A percentile compares a stretch with the other conserved stretches of the same genome.
phyloP scores from a whole-genome alignment of 1,140 invertebrate species.

The Lepidurus packardi region DNA sequence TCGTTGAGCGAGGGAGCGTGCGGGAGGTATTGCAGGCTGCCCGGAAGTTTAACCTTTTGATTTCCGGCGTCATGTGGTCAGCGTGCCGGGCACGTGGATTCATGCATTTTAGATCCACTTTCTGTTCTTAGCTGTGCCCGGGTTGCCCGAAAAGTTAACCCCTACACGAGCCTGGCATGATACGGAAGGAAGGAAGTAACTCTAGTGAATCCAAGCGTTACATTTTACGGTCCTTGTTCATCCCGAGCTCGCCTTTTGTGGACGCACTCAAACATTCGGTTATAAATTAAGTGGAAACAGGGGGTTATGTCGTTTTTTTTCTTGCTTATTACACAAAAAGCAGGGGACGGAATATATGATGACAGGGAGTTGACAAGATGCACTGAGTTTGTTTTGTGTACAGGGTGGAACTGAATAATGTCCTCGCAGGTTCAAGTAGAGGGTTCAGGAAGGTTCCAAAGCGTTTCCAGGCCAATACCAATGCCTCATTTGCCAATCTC shows the following conservation, averaged over 20 bases:
- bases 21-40: constrained; percentile 28
- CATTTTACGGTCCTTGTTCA: background rate
- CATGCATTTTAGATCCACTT: constrained; percentile 16
- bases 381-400: background rate
- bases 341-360: background rate
- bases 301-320: background rate
- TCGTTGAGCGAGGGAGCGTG: constrained; percentile 10
- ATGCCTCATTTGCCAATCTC: constrained; percentile 6
- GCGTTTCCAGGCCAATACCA: background rate
- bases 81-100: constrained; percentile 16
- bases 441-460: background rate
- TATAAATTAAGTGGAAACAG: background rate
- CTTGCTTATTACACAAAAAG: background rate
- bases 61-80: constrained; percentile 30
- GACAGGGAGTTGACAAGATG: background rate
- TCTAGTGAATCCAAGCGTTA: constrained; percentile 12
- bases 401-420: background rate
- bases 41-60: constrained; percentile 33
- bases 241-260: background rate
- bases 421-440: background rate
- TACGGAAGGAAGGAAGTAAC: constrained; percentile 15
- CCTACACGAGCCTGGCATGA: constrained; percentile 12
- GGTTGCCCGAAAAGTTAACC: constrained; percentile 13
- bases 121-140: background rate
- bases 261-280: background rate